These are phyloP conservation scores for Bubalus kerabau DNA, from an alignment of 2,113 vertebrate species.

Conservation along the genomic window DNA sequence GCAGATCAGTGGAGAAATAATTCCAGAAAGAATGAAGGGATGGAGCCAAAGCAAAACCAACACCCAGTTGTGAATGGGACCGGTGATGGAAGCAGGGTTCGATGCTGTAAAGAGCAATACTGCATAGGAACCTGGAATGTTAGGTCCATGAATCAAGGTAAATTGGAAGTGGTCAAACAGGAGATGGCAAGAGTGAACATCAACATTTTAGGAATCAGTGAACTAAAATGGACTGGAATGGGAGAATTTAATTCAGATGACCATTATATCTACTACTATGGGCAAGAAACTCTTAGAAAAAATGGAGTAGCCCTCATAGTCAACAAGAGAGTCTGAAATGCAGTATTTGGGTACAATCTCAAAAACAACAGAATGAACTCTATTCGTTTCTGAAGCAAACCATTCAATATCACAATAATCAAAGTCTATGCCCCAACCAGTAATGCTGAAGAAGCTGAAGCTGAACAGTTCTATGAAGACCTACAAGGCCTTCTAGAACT, in stretches of 20 bases:
- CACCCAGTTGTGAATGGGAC: neutral
- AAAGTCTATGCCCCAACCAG: neutral
- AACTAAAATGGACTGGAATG: neutral
- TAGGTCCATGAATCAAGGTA: neutral
- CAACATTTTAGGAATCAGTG: neutral
- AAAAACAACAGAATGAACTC: neutral
- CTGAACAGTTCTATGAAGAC: neutral
- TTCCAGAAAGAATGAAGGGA: neutral
- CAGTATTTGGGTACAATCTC: neutral
- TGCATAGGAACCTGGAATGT: neutral
- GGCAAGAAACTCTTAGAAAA: neutral
- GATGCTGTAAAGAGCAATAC: neutral
- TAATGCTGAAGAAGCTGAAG: neutral
- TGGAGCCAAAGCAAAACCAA: neutral
- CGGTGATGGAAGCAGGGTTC: neutral
- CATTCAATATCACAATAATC: neutral
- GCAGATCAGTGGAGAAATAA: neutral
- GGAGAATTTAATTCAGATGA: neutral
- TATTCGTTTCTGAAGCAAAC: neutral
- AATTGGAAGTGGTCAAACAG: neutral
- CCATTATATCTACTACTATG: neutral
- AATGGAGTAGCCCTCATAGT: neutral
- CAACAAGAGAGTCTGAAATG: neutral
- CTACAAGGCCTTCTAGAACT: neutral
- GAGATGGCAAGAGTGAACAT: neutral